Percentiles rank a stretch among this genome's conserved stretches.
phyloP scores from a whole-genome alignment of 2,888 invertebrate genomes.

The Muschampia staudingeri region DNA sequence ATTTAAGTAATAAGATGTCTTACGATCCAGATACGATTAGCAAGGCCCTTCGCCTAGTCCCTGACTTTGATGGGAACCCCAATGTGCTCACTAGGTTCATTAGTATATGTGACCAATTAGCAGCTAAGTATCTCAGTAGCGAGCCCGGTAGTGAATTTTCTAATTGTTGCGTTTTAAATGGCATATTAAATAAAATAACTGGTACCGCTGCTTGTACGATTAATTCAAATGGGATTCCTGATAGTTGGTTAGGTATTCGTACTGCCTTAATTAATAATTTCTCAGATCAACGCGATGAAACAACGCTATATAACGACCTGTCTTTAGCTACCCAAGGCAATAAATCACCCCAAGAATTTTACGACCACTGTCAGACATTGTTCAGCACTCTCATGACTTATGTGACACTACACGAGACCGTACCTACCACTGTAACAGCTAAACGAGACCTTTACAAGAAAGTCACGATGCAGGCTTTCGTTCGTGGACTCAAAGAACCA shows the following conservation, averaged over 20 bases:
- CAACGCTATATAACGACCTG: conserved; percentile 68
- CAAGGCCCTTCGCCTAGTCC: conserved; percentile 71
- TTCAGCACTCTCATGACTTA: conserved; percentile 62
- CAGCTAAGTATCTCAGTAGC: conserved; percentile 35
- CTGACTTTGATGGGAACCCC: conserved; percentile 89
- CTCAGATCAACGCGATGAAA: conserved; percentile 68
- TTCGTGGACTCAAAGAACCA: conserved; percentile 61
- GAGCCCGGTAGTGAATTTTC: conserved; percentile 43
- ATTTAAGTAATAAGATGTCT: conserved; percentile 16
- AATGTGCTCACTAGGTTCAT: conserved; percentile 66
- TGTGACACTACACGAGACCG: conserved; percentile 42
- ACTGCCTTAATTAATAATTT: conserved; percentile 67
- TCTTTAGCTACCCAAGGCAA: conserved; percentile 48
- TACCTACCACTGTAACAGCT: conserved; percentile 50
- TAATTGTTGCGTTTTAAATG: conserved; percentile 59
- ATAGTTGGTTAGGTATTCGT: conserved; percentile 63
- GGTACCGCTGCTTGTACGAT: conserved; percentile 61
- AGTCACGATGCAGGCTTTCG: conserved; percentile 53
- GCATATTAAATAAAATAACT: conserved; percentile 66
- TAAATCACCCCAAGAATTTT: conserved; percentile 55
- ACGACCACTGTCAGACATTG: conserved; percentile 52
- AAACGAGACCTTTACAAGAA: conserved; percentile 59
- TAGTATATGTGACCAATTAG: conserved; percentile 65
- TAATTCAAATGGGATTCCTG: conserved; percentile 64
- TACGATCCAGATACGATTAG: conserved; percentile 39